These are phyloP conservation scores for Villa cingulata DNA, from an alignment of 2,888 invertebrate genomes.

Conservation along the genomic window DNA sequence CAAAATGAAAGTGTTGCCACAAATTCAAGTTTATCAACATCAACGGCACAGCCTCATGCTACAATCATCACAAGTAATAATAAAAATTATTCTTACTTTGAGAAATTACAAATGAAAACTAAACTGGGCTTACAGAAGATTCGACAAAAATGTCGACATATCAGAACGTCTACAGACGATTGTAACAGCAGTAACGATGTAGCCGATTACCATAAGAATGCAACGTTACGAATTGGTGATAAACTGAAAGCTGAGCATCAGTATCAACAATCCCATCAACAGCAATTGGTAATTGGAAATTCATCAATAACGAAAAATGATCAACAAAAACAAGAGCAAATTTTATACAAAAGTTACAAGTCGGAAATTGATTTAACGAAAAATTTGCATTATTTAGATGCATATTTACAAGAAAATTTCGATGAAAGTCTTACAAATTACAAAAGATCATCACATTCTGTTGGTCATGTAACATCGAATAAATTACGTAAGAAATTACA, in stretches of 20 bases:
- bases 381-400: constrained; percentile 33
- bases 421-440: constrained; percentile 25
- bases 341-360: constrained; percentile 35
- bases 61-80: constrained; percentile 2
- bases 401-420: constrained; percentile 35
- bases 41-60: not conserved
- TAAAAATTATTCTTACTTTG: constrained; percentile 24
- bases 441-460: constrained; percentile 26
- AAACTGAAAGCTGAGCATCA: too few species aligned
- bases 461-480: constrained; percentile 23
- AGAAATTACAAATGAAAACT: constrained; percentile 32
- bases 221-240: too few species aligned
- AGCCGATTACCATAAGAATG: too few species aligned
- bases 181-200: not conserved
- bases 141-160: constrained; percentile 30
- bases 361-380: constrained; percentile 35
- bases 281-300: not conserved
- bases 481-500: constrained; percentile 1
- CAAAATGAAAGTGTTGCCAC: too few species aligned
- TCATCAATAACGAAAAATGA: not conserved
- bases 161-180: constrained; percentile 19
- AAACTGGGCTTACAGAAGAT: constrained; percentile 30
- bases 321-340: constrained; percentile 16
- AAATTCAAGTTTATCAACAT: too few species aligned
- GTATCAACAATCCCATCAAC: constrained; percentile 21